Evolutionary conservation across 2,113 vertebrate species (phyloP), one percentile per base, ranked within the genome.

Genomic region (Oenanthe melanoleuca): DNA sequence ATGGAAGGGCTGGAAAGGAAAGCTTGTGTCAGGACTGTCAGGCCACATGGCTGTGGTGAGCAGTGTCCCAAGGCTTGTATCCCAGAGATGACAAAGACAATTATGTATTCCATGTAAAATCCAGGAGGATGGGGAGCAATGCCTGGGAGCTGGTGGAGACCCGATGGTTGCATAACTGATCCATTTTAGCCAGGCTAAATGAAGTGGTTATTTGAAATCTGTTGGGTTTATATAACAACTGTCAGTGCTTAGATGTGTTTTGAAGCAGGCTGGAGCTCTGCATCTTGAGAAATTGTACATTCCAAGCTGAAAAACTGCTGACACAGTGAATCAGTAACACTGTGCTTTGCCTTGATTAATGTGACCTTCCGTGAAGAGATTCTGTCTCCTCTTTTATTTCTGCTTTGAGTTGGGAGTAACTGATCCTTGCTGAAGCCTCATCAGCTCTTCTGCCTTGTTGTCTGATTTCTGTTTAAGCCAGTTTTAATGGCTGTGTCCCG

Each of bases 391-490:
- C 50, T 47, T 31, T 64, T 23, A 21, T 23, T 81, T 45, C 34
- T 33, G 12, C 60, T 78, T 81, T 55, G 70, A 38, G 12, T 3
- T 38, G 25, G 24, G 42, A 63, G n/a, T 37, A 26, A 4, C 50
- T 37, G 5, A 5, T 65, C 53, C 40, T 63, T 0, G 0, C 10
- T 44, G 74, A 16, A 59, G 60, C n/a, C 14, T 16, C 1, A 4
- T 26, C 74, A 64, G 45, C 50, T 65, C 1, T 38, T 47, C 34
- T 80, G 71, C 33, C 66, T 22, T 12, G 13, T 1, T 52, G 38
- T n/a, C 5, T 45, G 33, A 19, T 15, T 22, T 22, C 7, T 9
- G 2, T 8, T 34, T 9, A 37, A 83, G 31, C 15, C 64, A 57
- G 10, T 56, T 47, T 17, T n/a, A 9, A 52, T 63, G 3, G 5